phyloP scores from a whole-genome alignment of 1,140 invertebrate genomes.

The Drosophila leontia region DNA sequence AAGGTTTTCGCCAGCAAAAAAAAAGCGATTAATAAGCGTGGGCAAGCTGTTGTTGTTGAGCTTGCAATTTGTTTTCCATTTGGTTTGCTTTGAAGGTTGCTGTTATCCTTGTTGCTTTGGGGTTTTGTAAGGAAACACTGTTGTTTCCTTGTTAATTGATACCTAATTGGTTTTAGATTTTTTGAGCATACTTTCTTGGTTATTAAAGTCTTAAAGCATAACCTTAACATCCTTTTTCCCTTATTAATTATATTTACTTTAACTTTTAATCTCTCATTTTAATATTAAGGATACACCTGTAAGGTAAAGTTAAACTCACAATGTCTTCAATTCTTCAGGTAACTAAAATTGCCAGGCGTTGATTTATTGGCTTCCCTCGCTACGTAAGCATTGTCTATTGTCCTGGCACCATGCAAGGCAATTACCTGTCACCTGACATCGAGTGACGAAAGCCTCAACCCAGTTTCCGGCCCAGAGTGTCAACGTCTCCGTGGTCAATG shows the following conservation, averaged over 20 bases:
- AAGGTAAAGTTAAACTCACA: background rate
- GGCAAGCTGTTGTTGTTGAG: slow-evolving; percentile 26
- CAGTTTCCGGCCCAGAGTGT: slow-evolving; percentile 35
- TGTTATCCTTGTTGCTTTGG: background rate
- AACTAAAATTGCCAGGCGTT: background rate
- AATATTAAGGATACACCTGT: background rate
- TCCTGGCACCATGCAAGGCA: slow-evolving; percentile 4
- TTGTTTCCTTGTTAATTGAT: background rate
- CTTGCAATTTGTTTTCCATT: slow-evolving; percentile 1
- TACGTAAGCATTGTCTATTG: slow-evolving; percentile 12
- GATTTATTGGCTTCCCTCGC: slow-evolving; percentile 28
- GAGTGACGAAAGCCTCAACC: slow-evolving; percentile 43
- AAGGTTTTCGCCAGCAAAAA: background rate
- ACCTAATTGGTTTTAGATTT: background rate
- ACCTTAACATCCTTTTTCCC: too few species aligned
- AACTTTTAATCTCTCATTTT: background rate
- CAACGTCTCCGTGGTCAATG: slow-evolving; percentile 69
- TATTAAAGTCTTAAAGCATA: too few species aligned
- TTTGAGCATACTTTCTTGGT: too few species aligned
- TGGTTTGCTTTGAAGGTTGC: background rate
- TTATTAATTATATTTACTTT: background rate
- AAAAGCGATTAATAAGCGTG: slow-evolving; percentile 9
- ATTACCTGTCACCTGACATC: slow-evolving; percentile 44
- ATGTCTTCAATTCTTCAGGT: background rate
- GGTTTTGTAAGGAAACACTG: background rate